Conservation (phyloP, 2,113 vertebrate species). For the Periophthalmodon schlosseri region DNA sequence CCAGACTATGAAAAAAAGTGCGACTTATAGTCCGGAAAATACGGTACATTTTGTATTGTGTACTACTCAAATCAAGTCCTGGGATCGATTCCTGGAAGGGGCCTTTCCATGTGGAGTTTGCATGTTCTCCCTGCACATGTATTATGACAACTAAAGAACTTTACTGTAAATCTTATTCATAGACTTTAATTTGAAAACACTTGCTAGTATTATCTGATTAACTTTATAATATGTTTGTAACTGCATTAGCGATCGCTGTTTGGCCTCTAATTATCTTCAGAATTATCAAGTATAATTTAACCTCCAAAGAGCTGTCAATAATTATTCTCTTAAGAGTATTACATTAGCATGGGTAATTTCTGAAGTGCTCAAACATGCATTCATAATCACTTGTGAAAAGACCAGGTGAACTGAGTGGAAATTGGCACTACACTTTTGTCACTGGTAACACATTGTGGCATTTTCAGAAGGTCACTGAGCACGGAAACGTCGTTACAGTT, state of each 20-base stretch:
- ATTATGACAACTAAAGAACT: too few relatives aligned
- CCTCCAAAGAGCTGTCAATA: not conserved
- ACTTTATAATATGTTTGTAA: too few relatives aligned
- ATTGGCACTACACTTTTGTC: not conserved
- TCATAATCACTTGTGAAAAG: not conserved
- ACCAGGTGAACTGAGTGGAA: not conserved
- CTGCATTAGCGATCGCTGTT: not conserved
- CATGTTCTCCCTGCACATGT: too few relatives aligned
- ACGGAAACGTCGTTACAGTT: not conserved
- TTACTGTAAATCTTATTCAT: too few relatives aligned
- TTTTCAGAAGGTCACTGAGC: constrained; percentile 28
- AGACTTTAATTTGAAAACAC: too few relatives aligned
- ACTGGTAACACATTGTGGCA: not conserved
- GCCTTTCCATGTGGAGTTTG: too few relatives aligned
- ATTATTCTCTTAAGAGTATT: not conserved
- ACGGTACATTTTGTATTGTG: too few relatives aligned
- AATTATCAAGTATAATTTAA: not conserved
- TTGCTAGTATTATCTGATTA: too few relatives aligned
- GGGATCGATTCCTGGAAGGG: too few relatives aligned
- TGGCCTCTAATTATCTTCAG: not conserved
- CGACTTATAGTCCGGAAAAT: too few relatives aligned
- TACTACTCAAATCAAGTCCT: too few relatives aligned
- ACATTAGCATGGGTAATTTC: not conserved
- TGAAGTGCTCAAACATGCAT: not conserved
- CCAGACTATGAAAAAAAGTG: too few relatives aligned